Evolutionary conservation across 1,140 invertebrate genomes (phyloP).

Genomic region (Thrips palmi): DNA sequence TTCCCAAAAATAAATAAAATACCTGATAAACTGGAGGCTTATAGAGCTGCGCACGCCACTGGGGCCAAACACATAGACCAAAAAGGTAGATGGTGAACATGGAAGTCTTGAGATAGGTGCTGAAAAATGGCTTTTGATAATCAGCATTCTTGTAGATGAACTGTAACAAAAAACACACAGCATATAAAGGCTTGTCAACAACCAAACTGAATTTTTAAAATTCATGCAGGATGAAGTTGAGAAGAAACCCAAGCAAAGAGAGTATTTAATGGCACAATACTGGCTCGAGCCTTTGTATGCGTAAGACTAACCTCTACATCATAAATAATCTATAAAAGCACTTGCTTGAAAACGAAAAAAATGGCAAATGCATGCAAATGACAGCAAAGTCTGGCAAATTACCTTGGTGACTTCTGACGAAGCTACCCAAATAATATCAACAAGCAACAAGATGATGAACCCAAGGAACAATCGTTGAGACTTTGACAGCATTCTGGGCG

Average conservation of each 20-base stretch:
- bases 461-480: slow-evolving; percentile 58
- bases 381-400: slow-evolving; percentile 16
- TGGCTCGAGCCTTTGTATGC: too few species aligned
- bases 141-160: slow-evolving; percentile 62
- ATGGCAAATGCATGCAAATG: slow-evolving; percentile 9
- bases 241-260: too few species aligned
- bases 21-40: slow-evolving; percentile 45
- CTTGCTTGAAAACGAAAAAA: too few species aligned
- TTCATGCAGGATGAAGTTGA: not conserved
- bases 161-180: slow-evolving; percentile 31
- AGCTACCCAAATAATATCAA: slow-evolving; percentile 75
- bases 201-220: slow-evolving; percentile 1
- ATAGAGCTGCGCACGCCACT: slow-evolving; percentile 61
- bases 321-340: too few species aligned
- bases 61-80: slow-evolving; percentile 61
- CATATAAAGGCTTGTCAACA: slow-evolving; percentile 1
- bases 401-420: slow-evolving; percentile 74
- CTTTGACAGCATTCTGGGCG: slow-evolving; percentile 34
- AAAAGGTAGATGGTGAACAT: slow-evolving; percentile 73
- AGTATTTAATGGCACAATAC: too few species aligned
- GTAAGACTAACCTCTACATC: too few species aligned
- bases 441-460: slow-evolving; percentile 53
- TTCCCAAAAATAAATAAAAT: slow-evolving; percentile 11
- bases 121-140: slow-evolving; percentile 76
- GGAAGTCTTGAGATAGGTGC: slow-evolving; percentile 70